A percentile compares a stretch with the other conserved stretches of the same genome.
Evolutionary conservation across 2,113 vertebrate genomes (phyloP).

Genomic region (Loxodonta africana): DNA sequence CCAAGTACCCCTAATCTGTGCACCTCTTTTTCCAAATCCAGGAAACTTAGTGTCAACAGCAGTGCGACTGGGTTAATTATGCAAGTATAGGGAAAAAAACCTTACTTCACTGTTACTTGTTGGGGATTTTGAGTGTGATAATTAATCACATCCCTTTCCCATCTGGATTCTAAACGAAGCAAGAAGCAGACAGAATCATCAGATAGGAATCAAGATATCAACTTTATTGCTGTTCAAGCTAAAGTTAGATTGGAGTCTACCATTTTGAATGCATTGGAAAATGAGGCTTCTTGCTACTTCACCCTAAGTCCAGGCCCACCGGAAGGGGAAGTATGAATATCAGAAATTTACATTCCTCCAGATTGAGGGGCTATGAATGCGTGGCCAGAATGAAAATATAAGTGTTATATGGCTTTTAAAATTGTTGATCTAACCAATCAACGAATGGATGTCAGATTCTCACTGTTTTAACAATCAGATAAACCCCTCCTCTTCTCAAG

Average conservation of each 20-base stretch:
- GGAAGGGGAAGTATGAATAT: background rate
- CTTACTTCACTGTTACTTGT: background rate
- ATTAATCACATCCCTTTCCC: slow-evolving; percentile 64
- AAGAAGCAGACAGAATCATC: background rate
- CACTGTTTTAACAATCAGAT: background rate
- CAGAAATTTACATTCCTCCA: background rate
- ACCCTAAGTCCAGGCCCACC: background rate
- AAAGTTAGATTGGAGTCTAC: background rate
- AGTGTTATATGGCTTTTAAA: background rate
- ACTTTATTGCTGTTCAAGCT: slow-evolving; percentile 9
- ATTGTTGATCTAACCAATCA: background rate
- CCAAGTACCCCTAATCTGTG: background rate
- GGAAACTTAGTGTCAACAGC: background rate
- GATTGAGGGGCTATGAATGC: background rate
- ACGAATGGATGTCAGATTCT: background rate
- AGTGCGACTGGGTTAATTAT: slow-evolving; percentile 29
- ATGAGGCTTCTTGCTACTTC: background rate
- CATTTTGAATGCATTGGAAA: background rate
- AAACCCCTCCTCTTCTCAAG: background rate
- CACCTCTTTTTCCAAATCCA: background rate
- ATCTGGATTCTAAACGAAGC: slow-evolving; percentile 43
- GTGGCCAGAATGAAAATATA: background rate
- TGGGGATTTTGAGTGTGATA: slow-evolving; percentile 50
- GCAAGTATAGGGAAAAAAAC: background rate
- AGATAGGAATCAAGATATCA: slow-evolving; percentile 36